Evolutionary conservation across 2,888 invertebrate species (phyloP).

Genomic region (Boloria euphrosyne): DNA sequence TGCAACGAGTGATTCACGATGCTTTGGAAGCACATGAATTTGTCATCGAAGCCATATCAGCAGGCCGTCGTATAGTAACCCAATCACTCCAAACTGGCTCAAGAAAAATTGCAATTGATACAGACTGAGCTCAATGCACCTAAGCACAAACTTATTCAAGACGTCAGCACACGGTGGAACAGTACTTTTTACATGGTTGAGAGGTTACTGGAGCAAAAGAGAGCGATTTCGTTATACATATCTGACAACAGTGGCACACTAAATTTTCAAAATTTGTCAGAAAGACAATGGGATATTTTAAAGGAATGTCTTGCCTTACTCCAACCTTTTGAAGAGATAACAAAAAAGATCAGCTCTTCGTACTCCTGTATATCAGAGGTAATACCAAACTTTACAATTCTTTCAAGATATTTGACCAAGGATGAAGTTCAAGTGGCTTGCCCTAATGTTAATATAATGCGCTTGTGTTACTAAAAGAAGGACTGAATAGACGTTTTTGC

Average conservation of each 20-base stretch:
- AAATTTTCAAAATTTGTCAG: conserved; percentile 3
- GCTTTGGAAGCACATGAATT: conserved; percentile 13
- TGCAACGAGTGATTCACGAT: conserved; percentile 20
- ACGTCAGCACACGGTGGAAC: conserved; percentile 14
- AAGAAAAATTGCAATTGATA: conserved; percentile 20
- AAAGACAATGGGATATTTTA: conserved; percentile 13
- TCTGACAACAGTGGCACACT: conserved; percentile 11
- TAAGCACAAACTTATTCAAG: conserved; percentile 23
- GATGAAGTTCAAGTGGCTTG: conserved; percentile 2
- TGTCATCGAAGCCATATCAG: conserved; percentile 13
- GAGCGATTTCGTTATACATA: conserved; percentile 10
- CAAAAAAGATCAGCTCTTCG: conserved; percentile 22
- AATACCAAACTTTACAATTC: conserved; percentile 6
- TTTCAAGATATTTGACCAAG: conserved; percentile 1
- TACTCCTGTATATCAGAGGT: conserved; percentile 1
- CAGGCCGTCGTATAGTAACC: conserved; percentile 8
- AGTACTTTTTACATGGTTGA: conserved; percentile 8
- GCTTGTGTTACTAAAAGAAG: conserved; percentile 4
- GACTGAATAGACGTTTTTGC: not conserved
- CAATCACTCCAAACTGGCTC: conserved; percentile 21
- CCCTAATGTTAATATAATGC: not conserved
- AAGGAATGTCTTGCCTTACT: conserved; percentile 13
- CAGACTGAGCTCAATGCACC: conserved; percentile 20
- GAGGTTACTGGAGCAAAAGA: conserved; percentile 3
- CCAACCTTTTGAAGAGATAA: conserved; percentile 20